Base-by-base conservation (phyloP, 1,140 invertebrate genomes). In the Mesaphorura yosii region DNA sequence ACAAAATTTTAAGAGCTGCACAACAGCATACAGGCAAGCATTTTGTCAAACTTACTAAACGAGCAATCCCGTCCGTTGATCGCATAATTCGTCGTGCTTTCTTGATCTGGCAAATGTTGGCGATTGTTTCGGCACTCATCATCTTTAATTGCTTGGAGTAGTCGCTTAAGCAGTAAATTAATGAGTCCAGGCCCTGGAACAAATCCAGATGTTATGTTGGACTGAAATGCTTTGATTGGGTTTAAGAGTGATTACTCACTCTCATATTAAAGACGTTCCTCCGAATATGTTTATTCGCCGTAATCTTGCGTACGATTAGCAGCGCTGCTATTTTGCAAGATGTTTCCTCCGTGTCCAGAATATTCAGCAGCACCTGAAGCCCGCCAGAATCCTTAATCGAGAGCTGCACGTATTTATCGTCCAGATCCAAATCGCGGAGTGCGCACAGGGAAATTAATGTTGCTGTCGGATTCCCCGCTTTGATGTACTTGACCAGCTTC, bases 401-500 rank as follows among this genome's bases (percentile, higher is more conserved):
- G 63, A 82, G 70, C 69, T 90, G 86, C 67, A 82, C 83, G 1
- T 81, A 80, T 67, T 88, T 80, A 48, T 77, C 77, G 0, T 77
- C 78, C 22, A 95, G 72, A 67, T 93, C 84, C 58, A 88, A 85
- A 67, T 94, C 89, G 69, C 87, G 84, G 6, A 96, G 71, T 20
- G 88, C 84, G 51, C 88, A 89, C 3, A 96, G 68, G 0, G 88
- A 82, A 14, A 95, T 84, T 58, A 89, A 82, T 1, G 90, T 95
- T 0, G 89, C 89, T 1, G 90, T 94, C 71, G 91, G 88, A 67
- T 94, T 95, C 34, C 90, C 90, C 48, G 85, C 85, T 72, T 92
- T 93, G 68, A 92, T 83, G 68, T 93, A 94, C 67, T 92, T 92
- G 3, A 93, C 82, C 1, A 94, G 75, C 69, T 92, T 91, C 66